Base-by-base conservation (phyloP, 2,888 invertebrate genomes). In the Laspeyria flexula region DNA sequence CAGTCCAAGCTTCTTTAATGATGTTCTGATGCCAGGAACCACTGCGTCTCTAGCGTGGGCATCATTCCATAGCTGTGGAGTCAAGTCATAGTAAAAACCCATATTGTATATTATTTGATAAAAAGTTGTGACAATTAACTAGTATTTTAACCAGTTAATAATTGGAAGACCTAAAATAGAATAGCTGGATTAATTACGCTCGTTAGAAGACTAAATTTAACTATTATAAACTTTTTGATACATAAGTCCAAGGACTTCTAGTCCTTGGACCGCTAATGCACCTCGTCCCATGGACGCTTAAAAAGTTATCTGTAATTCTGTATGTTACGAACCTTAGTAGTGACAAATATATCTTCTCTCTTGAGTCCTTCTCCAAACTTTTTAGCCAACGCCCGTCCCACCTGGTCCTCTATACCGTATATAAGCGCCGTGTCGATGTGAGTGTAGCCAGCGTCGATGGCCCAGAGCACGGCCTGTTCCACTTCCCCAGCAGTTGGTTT, bases 401-500 rank as follows among this genome's bases (percentile, higher is more conserved):
- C 89, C 75, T 93, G 93, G 30, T 82, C 75, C 55, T 94, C 94
- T n/a, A 93, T 87, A 35, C 83, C 85, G 80, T 95, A 95, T 1
- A 84, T 79, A 80, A 85, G 90, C 0, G 95, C 95, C 40, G 94
- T 94, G 76, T 95, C 95, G 38, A 95, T 88, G 71, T 94, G 94
- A 0, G 93, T 86, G 78, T 95, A 95, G 0, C 95, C 95, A 0
- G 87, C 87, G 13, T 93, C 93, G 0, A 95, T 82, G 0, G 95
- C 95, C 73, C 90, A 85, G 25, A 82, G 70, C 1, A 94, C 90
- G 0, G 93, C 92, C 15, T 84, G 73, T 31, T 86, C 84, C 15
- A 93, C 92, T 39, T 90, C 85, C 4, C 70, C 50, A 0, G 43
- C 15, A 0, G 44, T 34, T 0, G 83, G 79, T 59, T 73, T 44